Conservation (phyloP, 1,140 invertebrate genomes). For the Drosophila obscura region DNA sequence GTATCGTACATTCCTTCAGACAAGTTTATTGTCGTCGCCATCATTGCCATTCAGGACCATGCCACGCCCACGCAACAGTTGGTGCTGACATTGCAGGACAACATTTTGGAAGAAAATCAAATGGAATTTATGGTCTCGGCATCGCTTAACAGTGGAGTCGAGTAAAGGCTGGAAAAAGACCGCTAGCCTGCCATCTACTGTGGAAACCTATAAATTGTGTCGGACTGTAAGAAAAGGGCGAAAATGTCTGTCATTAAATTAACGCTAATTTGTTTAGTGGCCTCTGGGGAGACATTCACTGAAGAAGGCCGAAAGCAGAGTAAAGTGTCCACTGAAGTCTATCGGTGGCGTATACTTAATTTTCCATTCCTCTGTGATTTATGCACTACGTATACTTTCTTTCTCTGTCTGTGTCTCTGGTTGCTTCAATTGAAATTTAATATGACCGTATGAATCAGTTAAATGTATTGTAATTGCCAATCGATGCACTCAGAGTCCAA, state of each 20-base stretch:
- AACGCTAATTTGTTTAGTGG: conserved; percentile 82
- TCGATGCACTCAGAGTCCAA: conserved; percentile 27
- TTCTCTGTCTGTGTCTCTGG: too few relatives aligned
- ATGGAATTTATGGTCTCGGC: conserved; percentile 71
- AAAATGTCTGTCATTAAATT: conserved; percentile 77
- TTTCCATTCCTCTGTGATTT: conserved; percentile 38
- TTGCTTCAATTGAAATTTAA: conserved; percentile 42
- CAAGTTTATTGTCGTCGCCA: conserved; percentile 49
- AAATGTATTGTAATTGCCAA: conserved; percentile 33
- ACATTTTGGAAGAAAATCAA: conserved; percentile 57
- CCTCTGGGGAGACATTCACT: conserved; percentile 73
- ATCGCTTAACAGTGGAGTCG: conserved; percentile 29
- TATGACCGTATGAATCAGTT: conserved; percentile 32
- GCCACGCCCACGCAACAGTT: conserved; percentile 72
- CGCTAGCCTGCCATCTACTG: conserved; percentile 48
- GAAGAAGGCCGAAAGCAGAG: conserved; percentile 5
- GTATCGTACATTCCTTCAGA: conserved; percentile 18
- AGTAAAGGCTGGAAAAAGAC: conserved; percentile 12
- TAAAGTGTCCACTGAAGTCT: conserved; percentile 52
- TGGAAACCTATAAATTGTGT: conserved; percentile 63
- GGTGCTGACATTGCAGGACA: conserved; percentile 66
- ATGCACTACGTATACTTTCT: not conserved
- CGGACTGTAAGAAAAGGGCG: conserved; percentile 50
- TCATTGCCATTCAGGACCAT: conserved; percentile 43
- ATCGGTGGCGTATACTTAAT: conserved; percentile 43